These are phyloP conservation scores for Oncopodura yosiiana DNA, from an alignment of 1,140 invertebrate species.

Conservation along the genomic window DNA sequence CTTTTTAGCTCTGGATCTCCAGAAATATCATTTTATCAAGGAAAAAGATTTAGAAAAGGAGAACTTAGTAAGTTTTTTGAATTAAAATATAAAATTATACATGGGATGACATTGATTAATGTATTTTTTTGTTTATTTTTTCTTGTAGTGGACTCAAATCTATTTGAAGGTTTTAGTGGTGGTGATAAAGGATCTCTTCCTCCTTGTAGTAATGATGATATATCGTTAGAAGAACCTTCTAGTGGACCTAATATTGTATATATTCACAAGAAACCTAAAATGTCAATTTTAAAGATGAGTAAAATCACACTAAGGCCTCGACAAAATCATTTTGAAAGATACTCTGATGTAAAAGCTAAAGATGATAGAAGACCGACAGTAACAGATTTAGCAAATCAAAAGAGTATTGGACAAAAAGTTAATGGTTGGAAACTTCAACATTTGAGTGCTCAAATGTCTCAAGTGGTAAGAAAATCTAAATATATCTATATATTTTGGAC, in stretches of 20 bases:
- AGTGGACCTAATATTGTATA: slow-evolving; percentile 13
- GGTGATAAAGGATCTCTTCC: slow-evolving; percentile 3
- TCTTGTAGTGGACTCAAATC: slow-evolving; percentile 19
- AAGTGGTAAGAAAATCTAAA: slow-evolving; percentile 54
- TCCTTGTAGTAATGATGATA: slow-evolving; percentile 2
- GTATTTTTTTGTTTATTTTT: slow-evolving; percentile 1
- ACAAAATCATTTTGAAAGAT: slow-evolving; percentile 72
- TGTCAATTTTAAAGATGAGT: slow-evolving; percentile 45
- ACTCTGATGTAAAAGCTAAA: slow-evolving; percentile 75
- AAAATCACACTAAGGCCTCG: slow-evolving; percentile 50
- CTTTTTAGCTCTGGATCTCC: slow-evolving; percentile 49
- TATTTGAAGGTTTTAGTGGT: slow-evolving; percentile 25
- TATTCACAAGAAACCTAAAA: slow-evolving; percentile 35
- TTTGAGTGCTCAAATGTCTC: slow-evolving; percentile 82
- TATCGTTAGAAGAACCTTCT: slow-evolving; percentile 14
- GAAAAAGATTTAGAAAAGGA: slow-evolving; percentile 26
- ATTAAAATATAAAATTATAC: slow-evolving; percentile 2
- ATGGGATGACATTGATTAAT: slow-evolving; percentile 18
- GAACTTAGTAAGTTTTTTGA: slow-evolving; percentile 17
- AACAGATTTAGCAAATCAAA: slow-evolving; percentile 79
- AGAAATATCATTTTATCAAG: slow-evolving; percentile 35
- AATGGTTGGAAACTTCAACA: slow-evolving; percentile 93
- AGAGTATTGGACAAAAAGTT: slow-evolving; percentile 74
- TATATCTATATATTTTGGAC: neutral
- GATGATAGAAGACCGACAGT: slow-evolving; percentile 72